A percentile compares a stretch with the other conserved stretches of the same genome.
These are phyloP conservation scores for Loris lydekkerianus DNA, from an alignment of 2,797 vertebrate species.

Conservation along the genomic window DNA sequence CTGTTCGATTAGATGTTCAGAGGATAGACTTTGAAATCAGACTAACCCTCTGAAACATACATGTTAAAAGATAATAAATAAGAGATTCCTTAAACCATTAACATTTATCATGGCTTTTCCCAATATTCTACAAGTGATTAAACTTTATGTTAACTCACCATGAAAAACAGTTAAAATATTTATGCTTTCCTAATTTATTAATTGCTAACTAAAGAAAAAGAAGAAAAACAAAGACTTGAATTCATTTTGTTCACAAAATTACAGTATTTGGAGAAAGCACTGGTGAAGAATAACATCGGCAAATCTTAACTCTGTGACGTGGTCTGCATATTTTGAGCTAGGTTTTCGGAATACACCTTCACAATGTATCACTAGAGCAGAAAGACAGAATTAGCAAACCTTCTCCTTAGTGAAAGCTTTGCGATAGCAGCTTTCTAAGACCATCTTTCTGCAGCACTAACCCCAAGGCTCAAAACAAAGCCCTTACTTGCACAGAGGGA, in stretches of 20 bases:
- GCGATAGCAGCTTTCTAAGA: background rate
- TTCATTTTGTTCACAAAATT: slow-evolving; percentile 1
- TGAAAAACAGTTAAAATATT: slow-evolving; percentile 46
- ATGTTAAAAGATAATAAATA: slow-evolving; percentile 41
- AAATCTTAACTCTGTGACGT: background rate
- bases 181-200: background rate
- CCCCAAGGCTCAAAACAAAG: background rate
- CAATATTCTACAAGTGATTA: background rate
- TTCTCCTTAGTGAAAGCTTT: background rate
- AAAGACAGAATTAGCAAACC: background rate
- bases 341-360: background rate
- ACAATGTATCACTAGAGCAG: background rate
- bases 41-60: slow-evolving; percentile 7
- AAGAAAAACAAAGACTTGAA: background rate
- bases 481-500: background rate
- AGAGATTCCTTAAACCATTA: background rate
- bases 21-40: slow-evolving; percentile 61
- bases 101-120: background rate
- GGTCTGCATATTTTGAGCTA: slow-evolving; percentile 34
- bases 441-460: background rate
- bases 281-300: background rate
- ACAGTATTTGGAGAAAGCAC: background rate
- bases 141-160: background rate
- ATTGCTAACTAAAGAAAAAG: background rate
- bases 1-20: slow-evolving; percentile 41